These are phyloP conservation scores for Trematomus bernacchii DNA, from an alignment of 2,797 vertebrate species.

Conservation along the genomic window DNA sequence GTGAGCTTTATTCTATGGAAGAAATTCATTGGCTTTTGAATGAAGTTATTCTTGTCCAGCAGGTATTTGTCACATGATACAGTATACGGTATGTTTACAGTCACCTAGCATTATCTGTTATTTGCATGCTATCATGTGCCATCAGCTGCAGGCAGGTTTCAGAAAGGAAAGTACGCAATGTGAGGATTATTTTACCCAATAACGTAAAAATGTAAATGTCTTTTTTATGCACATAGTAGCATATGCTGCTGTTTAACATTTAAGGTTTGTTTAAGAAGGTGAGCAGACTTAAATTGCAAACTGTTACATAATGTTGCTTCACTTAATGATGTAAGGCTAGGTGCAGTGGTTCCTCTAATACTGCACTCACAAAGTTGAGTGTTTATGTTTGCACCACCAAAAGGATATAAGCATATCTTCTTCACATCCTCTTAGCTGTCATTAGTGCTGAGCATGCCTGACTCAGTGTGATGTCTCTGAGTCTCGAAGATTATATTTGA, in stretches of 20 bases:
- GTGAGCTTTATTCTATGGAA: slow-evolving; percentile 62
- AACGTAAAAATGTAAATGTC: neutral
- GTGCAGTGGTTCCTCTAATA: slow-evolving; percentile 27
- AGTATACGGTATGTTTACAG: slow-evolving; percentile 5
- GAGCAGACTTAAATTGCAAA: neutral
- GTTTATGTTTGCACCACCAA: slow-evolving; percentile 32
- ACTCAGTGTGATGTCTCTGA: slow-evolving; percentile 21
- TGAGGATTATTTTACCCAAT: neutral
- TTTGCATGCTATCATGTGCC: neutral
- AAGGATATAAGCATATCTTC: slow-evolving; percentile 42
- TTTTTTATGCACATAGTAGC: neutral
- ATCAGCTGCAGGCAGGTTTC: neutral
- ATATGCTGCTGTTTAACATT: neutral
- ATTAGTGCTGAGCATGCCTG: slow-evolving; percentile 45
- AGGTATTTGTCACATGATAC: slow-evolving; percentile 7
- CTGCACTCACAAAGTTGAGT: slow-evolving; percentile 39
- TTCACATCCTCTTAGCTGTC: slow-evolving; percentile 58
- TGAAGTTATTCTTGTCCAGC: neutral
- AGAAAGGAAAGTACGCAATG: neutral
- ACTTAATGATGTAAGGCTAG: slow-evolving; percentile 6
- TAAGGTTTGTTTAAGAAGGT: neutral
- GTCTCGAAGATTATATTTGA: slow-evolving; percentile 33
- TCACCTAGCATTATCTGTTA: neutral
- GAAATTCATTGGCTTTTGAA: slow-evolving; percentile 3
- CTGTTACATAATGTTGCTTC: neutral